Conservation (phyloP, 2,797 vertebrate species). For the Coccyzus lansbergi region DNA sequence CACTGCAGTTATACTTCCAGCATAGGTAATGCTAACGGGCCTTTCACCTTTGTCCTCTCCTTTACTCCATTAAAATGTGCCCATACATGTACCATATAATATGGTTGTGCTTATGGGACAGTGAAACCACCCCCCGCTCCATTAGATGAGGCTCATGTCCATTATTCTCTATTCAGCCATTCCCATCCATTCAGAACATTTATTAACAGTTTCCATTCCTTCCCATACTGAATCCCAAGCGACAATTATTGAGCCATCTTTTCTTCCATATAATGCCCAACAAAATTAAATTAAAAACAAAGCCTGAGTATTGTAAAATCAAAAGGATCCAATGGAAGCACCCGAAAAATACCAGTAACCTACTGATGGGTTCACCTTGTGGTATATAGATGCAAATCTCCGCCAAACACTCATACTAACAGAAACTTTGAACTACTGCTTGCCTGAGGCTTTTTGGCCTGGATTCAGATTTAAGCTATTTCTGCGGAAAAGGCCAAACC, state of each 20-base stretch:
- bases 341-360: not conserved
- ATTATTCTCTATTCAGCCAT: not conserved
- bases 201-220: not conserved
- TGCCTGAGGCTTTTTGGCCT: not conserved
- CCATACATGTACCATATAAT: not conserved
- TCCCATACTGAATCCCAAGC: not conserved
- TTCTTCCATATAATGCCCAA: not conserved
- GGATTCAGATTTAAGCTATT: not conserved
- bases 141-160: not conserved
- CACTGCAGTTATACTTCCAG: not conserved
- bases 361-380: not conserved
- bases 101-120: not conserved
- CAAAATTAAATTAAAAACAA: not conserved
- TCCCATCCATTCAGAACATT: not conserved
- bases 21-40: not conserved
- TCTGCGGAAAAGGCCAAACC: not conserved
- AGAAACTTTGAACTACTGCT: not conserved
- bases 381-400: not conserved
- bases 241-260: not conserved
- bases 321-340: not conserved
- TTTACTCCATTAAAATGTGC: not conserved
- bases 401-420: not conserved
- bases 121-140: not conserved
- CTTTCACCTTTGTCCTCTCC: not conserved
- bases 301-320: not conserved